A percentile compares a stretch with the other conserved stretches of the same genome.
Conservation (phyloP, 2,797 vertebrate species). For the Fringilla coelebs region DNA sequence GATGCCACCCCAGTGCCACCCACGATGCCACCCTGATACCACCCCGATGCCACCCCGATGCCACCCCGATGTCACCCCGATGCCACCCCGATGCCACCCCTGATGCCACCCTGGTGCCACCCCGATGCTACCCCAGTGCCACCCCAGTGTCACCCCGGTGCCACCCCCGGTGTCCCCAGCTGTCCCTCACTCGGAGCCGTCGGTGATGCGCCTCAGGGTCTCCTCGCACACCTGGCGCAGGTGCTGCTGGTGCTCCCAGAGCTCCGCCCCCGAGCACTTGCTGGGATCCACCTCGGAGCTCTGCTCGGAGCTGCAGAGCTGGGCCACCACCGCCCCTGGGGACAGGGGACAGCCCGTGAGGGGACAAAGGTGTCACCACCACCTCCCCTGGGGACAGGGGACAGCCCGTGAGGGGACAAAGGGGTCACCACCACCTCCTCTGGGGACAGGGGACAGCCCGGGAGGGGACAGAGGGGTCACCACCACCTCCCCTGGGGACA, state of each 20-base stretch:
- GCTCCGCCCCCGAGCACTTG: conserved; percentile 80
- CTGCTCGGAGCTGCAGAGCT: conserved; percentile 78
- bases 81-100: too few species aligned
- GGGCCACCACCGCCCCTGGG: conserved; percentile 82
- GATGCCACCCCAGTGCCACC: too few species aligned
- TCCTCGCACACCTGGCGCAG: conserved; percentile 84
- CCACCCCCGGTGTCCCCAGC: background rate
- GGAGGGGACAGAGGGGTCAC: background rate
- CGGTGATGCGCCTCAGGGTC: conserved; percentile 82
- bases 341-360: background rate
- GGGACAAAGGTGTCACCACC: background rate
- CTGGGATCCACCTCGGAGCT: conserved; percentile 90
- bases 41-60: too few species aligned
- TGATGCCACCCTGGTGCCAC: too few species aligned
- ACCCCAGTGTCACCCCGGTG: background rate
- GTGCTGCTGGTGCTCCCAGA: conserved; percentile 81
- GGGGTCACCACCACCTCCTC: conserved; percentile 78
- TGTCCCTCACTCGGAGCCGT: conserved; percentile 79
- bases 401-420: too few species aligned
- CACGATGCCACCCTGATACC: too few species aligned
- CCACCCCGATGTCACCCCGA: too few species aligned
- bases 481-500: conserved; percentile 82
- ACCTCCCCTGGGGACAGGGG: too few species aligned
- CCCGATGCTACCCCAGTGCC: too few species aligned
- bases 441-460: conserved; percentile 32